phyloP scores from a whole-genome alignment of 2,113 vertebrate species.

The Onychorhynchus coronatus region DNA sequence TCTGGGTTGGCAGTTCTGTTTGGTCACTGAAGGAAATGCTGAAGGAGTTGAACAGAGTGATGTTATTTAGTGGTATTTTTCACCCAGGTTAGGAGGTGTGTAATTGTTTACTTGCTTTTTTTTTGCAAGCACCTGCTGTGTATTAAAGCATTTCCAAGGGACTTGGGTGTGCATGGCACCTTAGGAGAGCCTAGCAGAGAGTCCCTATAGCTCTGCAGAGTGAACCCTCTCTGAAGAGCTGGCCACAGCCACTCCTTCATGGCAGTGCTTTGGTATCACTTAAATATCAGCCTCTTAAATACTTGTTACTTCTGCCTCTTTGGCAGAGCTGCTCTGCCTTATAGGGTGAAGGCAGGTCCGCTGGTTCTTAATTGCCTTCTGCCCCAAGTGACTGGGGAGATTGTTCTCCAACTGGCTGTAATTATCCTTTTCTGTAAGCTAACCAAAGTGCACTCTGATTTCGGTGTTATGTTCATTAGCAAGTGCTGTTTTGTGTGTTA shows the following conservation, averaged over 20 bases:
- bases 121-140: rapidly evolving
- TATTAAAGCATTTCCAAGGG: background rate
- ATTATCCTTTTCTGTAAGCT: constrained; percentile 38
- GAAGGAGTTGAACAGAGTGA: background rate
- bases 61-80: background rate
- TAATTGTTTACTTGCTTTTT: background rate
- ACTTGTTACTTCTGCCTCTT: background rate
- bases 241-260: background rate
- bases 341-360: background rate
- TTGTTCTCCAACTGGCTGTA: constrained; percentile 17
- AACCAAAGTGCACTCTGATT: background rate
- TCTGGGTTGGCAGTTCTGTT: background rate
- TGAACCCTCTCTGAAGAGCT: background rate
- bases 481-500: background rate
- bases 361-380: constrained; percentile 10
- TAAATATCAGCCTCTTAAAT: background rate
- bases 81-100: background rate
- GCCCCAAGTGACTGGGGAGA: background rate
- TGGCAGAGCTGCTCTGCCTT: background rate
- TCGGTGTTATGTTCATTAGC: background rate
- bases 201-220: background rate
- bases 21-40: background rate
- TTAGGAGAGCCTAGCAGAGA: background rate
- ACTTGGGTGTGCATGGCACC: rapidly evolving
- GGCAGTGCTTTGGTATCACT: background rate